Evolutionary conservation across 2,113 vertebrate genomes (phyloP).

Genomic region (Strix uralensis): DNA sequence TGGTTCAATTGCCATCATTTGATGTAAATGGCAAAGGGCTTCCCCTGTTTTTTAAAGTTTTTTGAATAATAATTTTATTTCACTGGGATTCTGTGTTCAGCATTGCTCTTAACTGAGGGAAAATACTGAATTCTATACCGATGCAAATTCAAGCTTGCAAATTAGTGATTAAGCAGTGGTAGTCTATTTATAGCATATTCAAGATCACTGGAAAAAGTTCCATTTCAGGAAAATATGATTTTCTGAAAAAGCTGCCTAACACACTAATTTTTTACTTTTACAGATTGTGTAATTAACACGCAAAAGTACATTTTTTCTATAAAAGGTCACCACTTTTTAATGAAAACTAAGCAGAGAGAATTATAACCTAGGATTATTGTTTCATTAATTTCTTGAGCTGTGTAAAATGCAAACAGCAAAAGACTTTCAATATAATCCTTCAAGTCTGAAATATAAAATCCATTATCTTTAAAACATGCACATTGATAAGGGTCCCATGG

Average conservation of each 20-base stretch:
- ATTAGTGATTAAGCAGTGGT: background rate
- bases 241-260: background rate
- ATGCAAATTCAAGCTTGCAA: background rate
- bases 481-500: fast-evolving
- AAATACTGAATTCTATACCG: background rate
- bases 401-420: background rate
- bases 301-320: background rate
- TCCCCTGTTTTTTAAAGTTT: background rate
- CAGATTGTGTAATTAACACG: background rate
- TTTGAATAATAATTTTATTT: background rate
- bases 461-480: background rate
- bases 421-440: background rate
- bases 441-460: background rate
- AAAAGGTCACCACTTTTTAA: background rate
- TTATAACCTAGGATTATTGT: background rate
- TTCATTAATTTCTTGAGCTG: background rate
- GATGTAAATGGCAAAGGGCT: background rate
- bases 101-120: background rate
- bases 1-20: background rate
- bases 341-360: background rate
- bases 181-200: background rate
- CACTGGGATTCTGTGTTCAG: background rate
- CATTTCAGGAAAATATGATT: background rate
- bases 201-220: background rate
- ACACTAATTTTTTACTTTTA: background rate